phyloP scores from a whole-genome alignment of 2,113 vertebrate species.

The Strigops habroptila region DNA sequence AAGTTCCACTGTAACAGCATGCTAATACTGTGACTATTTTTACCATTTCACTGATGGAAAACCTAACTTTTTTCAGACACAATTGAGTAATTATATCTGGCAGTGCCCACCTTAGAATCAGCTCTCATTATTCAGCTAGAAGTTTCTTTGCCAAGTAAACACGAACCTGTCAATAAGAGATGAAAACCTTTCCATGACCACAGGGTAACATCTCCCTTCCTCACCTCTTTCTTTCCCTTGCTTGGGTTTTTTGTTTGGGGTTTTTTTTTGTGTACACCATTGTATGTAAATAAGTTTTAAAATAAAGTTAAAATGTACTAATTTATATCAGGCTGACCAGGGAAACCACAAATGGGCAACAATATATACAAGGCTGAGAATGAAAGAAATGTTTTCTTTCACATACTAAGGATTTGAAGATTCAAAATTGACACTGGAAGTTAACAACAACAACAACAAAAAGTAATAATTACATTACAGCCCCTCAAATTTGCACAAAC shows the following conservation, averaged over 20 bases:
- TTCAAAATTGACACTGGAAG: not conserved
- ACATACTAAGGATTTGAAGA: not conserved
- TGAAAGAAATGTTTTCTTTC: not conserved
- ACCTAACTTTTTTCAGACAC: not conserved
- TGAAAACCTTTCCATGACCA: not conserved
- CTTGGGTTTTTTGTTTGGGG: not conserved
- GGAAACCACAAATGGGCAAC: not conserved
- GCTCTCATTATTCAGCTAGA: not conserved
- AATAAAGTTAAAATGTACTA: not conserved
- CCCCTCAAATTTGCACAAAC: not conserved
- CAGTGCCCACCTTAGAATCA: not conserved
- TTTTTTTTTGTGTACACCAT: not conserved
- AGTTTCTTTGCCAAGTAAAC: not conserved
- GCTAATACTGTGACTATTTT: slow-evolving; percentile 3
- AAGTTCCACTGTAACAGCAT: not conserved
- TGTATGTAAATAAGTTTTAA: not conserved
- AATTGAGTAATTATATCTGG: not conserved
- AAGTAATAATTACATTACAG: not conserved
- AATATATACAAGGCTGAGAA: not conserved
- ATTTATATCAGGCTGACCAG: not conserved
- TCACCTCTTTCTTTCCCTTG: not conserved
- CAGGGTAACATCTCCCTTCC: not conserved
- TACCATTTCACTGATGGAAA: not conserved
- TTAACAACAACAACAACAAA: not conserved
- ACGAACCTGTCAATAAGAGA: not conserved